Evolutionary conservation across 2,888 invertebrate genomes (phyloP).

Genomic region (Nasonia oneida): DNA sequence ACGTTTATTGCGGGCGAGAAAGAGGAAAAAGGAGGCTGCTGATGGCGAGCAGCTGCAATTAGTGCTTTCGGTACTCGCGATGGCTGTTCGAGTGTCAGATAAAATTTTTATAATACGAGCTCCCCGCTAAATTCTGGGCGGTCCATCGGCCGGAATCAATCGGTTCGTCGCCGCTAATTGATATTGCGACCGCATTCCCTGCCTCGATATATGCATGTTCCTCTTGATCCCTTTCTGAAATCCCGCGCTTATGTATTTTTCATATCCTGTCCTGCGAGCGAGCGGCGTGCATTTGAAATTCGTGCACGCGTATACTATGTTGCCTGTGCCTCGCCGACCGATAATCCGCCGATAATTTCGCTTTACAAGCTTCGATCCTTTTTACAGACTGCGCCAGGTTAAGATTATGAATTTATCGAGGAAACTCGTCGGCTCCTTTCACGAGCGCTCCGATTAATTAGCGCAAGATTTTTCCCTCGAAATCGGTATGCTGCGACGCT

Average conservation of each 20-base stretch:
- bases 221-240: neutral
- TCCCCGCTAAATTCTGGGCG: constrained; percentile 41
- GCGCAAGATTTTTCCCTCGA: constrained; percentile 35
- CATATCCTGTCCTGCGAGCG: neutral
- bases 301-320: neutral
- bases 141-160: constrained; percentile 48
- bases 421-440: constrained; percentile 27
- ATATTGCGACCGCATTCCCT: constrained; percentile 55
- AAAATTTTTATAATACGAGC: constrained; percentile 57
- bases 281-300: neutral
- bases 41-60: constrained; percentile 64
- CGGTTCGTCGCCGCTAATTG: constrained; percentile 49
- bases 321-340: neutral
- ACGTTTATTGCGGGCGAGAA: constrained; percentile 4
- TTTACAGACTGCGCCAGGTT: neutral
- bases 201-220: constrained; percentile 23
- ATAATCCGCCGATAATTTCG: neutral
- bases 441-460: constrained; percentile 43
- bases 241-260: constrained; percentile 1
- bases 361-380: neutral
- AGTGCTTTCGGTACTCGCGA: constrained; percentile 68
- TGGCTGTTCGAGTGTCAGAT: constrained; percentile 62
- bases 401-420: constrained; percentile 40
- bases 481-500: neutral
- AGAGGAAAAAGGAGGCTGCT: neutral